A percentile compares a stretch with the other conserved stretches of the same genome.
These are phyloP conservation scores for Rhinolophus sinicus DNA, from an alignment of 2,113 vertebrate species.

Conservation along the genomic window DNA sequence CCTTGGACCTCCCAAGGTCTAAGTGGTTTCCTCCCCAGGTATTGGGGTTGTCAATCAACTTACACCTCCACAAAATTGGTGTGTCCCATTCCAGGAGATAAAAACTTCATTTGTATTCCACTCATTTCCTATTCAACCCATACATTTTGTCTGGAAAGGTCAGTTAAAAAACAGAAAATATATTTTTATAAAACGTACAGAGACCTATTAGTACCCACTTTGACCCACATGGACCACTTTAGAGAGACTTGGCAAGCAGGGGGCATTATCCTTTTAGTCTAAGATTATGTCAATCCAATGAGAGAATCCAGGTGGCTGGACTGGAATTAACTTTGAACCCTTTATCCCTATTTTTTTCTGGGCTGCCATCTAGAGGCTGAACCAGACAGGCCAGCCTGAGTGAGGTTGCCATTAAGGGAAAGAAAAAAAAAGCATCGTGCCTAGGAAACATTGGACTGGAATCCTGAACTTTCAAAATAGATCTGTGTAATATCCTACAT, in stretches of 20 bases:
- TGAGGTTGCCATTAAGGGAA: neutral
- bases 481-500: neutral
- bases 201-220: neutral
- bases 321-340: neutral
- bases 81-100: neutral
- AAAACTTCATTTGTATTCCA: neutral
- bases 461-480: neutral
- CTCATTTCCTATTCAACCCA: neutral
- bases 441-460: neutral
- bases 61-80: neutral
- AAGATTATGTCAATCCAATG: neutral
- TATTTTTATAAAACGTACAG: neutral
- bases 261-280: neutral
- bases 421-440: neutral
- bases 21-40: neutral
- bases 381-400: neutral
- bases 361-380: neutral
- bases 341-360: neutral
- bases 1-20: neutral
- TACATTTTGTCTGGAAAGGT: neutral
- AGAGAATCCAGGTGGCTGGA: neutral
- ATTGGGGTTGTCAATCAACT: neutral
- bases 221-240: neutral
- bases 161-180: neutral
- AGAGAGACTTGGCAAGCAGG: neutral